Base-by-base conservation (phyloP, 1,140 invertebrate species). In the Dermatophagoides farinae region DNA sequence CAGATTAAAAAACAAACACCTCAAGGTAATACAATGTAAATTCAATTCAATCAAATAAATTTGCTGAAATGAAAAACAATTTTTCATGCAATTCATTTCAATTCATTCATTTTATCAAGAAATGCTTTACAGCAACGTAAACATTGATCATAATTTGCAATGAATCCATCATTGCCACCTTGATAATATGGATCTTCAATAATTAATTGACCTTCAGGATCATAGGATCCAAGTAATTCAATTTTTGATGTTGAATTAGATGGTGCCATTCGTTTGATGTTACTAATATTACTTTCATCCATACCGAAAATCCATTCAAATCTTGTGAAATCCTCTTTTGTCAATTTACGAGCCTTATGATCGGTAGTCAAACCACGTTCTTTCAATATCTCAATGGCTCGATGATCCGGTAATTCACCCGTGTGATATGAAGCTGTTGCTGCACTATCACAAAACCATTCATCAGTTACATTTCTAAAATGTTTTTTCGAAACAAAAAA, bases 281-380 rank as follows among this genome's bases (percentile, higher is more conserved):
- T 77, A 10, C 70, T 40, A 55, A 89, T 85, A 68, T 89, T 91
- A 18, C 79, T 76, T 58, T 86, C 75, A 70, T 91, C 88, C 88
- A 91, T 92, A 22, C 87, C 87, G 73, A 92, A 86, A 61, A 92
- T 89, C 67, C 79, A 88, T 69, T 90, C 80, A 70, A 81, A 91
- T 8, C 79, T 72, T 12, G 77, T 68, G 66, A 88, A 90, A 70
- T 92, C 88, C 31, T 78, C 70, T 59, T 73, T 64, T 8, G 68
- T 76, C 46, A 89, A 77, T 71, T 84, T 79, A 73, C 87, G 77
- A 22, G 85, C 87, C 65, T 70, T 75, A 68, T 90, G 87, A 54
- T 73, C 76, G 64, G 83, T 86, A 46, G 78, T 71, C 14, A 86
- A 78, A 57, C 80, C 77, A 68, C 87, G 78, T 46, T 82, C 77